phyloP scores from a whole-genome alignment of 2,113 vertebrate genomes.

The Plecotus auritus region DNA sequence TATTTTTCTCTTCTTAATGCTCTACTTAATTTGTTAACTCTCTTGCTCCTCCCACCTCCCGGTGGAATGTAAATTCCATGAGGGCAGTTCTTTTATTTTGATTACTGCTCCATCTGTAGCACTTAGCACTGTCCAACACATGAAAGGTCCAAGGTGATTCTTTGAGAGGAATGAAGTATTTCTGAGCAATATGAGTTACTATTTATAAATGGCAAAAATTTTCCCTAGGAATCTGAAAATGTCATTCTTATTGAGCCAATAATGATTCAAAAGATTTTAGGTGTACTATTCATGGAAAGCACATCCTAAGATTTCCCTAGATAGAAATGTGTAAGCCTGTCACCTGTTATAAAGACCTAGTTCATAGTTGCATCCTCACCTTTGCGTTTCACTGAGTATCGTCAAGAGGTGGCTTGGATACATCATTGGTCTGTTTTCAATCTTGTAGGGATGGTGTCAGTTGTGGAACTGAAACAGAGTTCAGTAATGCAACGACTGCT shows the following conservation, averaged over 20 bases:
- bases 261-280: background rate
- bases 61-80: background rate
- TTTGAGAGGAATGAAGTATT: background rate
- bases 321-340: background rate
- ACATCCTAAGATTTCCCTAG: background rate
- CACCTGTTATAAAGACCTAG: background rate
- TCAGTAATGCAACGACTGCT: constrained; percentile 91
- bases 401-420: rapidly evolving
- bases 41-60: background rate
- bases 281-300: background rate
- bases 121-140: background rate
- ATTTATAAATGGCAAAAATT: background rate
- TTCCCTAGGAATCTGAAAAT: background rate
- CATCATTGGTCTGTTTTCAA: background rate
- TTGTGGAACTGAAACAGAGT: constrained; percentile 92
- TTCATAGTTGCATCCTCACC: background rate
- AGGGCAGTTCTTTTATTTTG: background rate
- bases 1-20: background rate
- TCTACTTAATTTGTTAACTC: background rate
- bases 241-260: background rate
- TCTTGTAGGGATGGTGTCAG: constrained; percentile 77
- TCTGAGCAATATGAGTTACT: background rate
- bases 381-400: background rate
- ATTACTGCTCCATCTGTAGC: background rate
- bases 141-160: background rate